Evolutionary conservation across 2,797 vertebrate genomes (phyloP), one percentile per base, ranked within the genome.

Genomic region (Rhabdomys pumilio): DNA sequence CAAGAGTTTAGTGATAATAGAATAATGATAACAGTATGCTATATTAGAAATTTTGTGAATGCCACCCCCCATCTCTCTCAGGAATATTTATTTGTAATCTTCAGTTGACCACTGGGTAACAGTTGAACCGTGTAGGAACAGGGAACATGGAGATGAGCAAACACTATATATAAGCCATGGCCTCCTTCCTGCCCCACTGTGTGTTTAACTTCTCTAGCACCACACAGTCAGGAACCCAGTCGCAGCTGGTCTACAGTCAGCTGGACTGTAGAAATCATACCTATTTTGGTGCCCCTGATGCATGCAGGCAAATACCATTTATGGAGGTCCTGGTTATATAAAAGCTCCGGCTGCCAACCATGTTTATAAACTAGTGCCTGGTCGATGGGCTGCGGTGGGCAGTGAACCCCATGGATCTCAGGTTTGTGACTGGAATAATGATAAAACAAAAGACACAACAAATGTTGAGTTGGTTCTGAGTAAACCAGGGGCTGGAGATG

Each of bases 191-290:
- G 7, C 22, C 15, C 4, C 63, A 50, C n/a, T 2, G 26, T 26
- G n/a, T 50, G 13, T 67, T 88, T 47, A 61, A 63, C 61, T 75
- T 84, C 57, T 55, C 29, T 29, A 84, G 38, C 47, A 17, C 9
- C 44, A 63, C 55, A 24, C 24, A 20, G 50, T 34, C 65, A 75
- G 82, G 90, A 90, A 50, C 19, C n/a, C 20, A 31, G 22, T 59
- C 44, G 22, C n/a, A 79, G 59, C 47, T 38, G 38, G 38, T 38
- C 38, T 38, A 38, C 38, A 38, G 38, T 38, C 38, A 38, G 38
- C 38, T 67, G 72, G 14, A 47, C 87, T 65, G 24, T 85, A 88
- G 82, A 82, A 93, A 77, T 73, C 55, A 83, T 79, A 50, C 22
- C 38, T 19, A 41, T 87, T 84, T 79, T 47, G 85, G 57, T 95